These are phyloP conservation scores for Diacarnus erythraeanus DNA, from an alignment of 37 sponge, comb jelly and placozoan genomes.

Conservation along the genomic window DNA sequence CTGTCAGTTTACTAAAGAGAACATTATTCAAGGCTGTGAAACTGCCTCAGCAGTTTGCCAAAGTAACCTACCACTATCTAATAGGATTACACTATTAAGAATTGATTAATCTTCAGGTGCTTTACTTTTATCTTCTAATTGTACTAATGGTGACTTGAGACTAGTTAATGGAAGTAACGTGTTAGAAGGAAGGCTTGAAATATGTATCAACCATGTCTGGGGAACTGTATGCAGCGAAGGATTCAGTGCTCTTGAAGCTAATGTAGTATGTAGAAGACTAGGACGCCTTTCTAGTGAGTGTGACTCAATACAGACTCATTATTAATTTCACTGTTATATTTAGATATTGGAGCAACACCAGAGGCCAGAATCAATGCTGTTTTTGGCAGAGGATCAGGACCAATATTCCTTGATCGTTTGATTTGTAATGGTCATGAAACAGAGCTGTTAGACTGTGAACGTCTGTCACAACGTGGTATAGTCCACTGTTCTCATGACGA, in stretches of 20 bases:
- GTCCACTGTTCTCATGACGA: background rate
- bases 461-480: background rate
- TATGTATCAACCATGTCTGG: conserved; percentile 56
- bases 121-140: background rate
- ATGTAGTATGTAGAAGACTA: conserved; percentile 33
- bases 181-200: conserved; percentile 43
- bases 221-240: conserved; percentile 40
- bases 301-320: background rate
- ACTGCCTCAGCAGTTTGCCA: conserved; percentile 35
- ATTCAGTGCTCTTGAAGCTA: conserved; percentile 28
- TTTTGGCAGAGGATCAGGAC: conserved; percentile 10
- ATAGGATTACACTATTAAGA: background rate
- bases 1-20: background rate
- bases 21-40: conserved; percentile 1
- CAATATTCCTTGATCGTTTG: conserved; percentile 24
- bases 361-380: background rate
- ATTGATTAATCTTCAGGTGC: background rate
- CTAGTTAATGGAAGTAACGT: conserved; percentile 12
- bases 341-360: background rate
- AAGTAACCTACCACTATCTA: conserved; percentile 1
- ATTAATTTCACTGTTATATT: background rate
- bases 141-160: conserved; percentile 19
- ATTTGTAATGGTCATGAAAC: conserved; percentile 4
- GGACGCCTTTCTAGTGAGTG: conserved; percentile 4
- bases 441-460: conserved; percentile 11